phyloP scores from a whole-genome alignment of 2,888 invertebrate genomes.

The Torymus auratus region DNA sequence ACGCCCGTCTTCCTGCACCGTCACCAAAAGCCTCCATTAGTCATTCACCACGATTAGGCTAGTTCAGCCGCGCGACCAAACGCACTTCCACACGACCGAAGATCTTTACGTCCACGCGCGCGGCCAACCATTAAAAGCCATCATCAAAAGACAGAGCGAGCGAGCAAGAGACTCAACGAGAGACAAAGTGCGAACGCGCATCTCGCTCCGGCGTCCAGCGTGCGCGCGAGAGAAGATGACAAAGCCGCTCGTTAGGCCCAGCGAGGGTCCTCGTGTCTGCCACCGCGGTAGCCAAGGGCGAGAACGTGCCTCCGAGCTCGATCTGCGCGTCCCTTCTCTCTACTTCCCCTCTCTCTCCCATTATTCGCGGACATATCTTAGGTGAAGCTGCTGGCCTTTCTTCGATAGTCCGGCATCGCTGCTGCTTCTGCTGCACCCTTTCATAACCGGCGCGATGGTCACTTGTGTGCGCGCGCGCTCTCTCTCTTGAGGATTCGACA shows the following conservation, averaged over 20 bases:
- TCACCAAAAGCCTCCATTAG: background rate
- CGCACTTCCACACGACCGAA: background rate
- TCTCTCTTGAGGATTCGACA: conserved; percentile 52
- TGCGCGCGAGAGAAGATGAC: conserved; percentile 66
- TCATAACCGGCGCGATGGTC: conserved; percentile 67
- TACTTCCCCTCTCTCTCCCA: conserved; percentile 23
- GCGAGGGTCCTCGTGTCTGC: conserved; percentile 74
- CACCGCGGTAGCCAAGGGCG: conserved; percentile 71
- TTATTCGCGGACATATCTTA: conserved; percentile 65
- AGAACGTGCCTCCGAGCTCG: conserved; percentile 76
- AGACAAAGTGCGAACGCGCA: background rate
- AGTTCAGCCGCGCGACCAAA: conserved; percentile 1
- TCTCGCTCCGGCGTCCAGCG: no score
- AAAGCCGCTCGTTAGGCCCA: conserved; percentile 76
- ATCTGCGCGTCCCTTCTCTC: conserved; percentile 65
- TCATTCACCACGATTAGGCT: conserved; percentile 15
- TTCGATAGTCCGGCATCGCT: conserved; percentile 46
- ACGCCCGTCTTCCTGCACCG: no score
- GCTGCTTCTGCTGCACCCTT: conserved; percentile 62
- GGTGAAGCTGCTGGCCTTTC: conserved; percentile 52
- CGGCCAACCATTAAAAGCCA: conserved; percentile 63
- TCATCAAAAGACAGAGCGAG: conserved; percentile 69
- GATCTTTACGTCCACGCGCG: background rate
- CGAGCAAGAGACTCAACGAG: conserved; percentile 25
- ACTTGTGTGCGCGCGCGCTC: conserved; percentile 59